Percentiles rank a stretch among this genome's conserved stretches.
Evolutionary conservation across 2,797 vertebrate genomes (phyloP).

Genomic region (Hippocampus kuda): DNA sequence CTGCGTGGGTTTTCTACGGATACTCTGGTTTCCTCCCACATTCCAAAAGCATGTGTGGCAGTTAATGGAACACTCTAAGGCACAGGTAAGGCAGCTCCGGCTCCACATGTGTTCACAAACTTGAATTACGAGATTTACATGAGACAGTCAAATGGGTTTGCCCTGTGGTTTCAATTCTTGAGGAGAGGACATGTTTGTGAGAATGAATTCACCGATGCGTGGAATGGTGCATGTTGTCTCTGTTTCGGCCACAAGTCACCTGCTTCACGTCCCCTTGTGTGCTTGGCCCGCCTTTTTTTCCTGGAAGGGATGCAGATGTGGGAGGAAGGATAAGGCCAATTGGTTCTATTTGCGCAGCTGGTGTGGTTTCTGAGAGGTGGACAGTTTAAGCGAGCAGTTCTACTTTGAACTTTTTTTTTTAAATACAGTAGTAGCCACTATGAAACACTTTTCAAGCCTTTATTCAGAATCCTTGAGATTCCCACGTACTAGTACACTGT

Average conservation of each 20-base stretch:
- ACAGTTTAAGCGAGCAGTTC: conserved; percentile 62
- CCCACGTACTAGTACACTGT: neutral
- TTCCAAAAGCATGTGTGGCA: no score
- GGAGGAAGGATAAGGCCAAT: conserved; percentile 2
- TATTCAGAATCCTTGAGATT: neutral
- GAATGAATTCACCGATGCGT: conserved; percentile 42
- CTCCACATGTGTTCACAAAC: no score
- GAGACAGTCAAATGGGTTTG: no score
- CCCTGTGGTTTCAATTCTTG: no score
- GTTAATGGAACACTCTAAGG: no score
- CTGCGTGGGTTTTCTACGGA: no score
- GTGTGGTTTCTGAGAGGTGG: conserved; percentile 39
- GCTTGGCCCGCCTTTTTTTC: neutral
- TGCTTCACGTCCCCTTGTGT: neutral
- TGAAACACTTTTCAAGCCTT: neutral
- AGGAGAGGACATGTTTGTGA: conserved; percentile 36
- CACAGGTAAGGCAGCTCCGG: no score
- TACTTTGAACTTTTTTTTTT: conserved; percentile 50
- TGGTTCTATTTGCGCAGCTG: conserved; percentile 60
- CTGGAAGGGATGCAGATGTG: neutral
- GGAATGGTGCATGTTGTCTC: conserved; percentile 48
- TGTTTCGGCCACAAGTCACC: conserved; percentile 65
- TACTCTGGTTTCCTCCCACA: no score
- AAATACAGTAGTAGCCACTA: neutral
- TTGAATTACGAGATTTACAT: no score